These are phyloP conservation scores for Chrysopa pallens DNA, from an alignment of 1,140 invertebrate genomes.

Conservation along the genomic window DNA sequence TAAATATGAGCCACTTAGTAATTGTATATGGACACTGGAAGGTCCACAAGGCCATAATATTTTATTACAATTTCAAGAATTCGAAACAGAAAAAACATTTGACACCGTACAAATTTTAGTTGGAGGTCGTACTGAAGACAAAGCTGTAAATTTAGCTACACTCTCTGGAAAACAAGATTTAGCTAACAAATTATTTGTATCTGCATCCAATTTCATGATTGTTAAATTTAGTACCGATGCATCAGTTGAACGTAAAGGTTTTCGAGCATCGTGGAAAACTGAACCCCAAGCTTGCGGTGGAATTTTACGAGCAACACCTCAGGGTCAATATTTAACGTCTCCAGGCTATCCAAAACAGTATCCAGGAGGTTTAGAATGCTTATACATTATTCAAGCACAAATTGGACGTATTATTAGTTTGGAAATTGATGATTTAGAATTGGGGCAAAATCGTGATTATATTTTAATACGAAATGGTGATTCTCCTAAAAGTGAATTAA, in stretches of 20 bases:
- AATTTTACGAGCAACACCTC: constrained; percentile 58
- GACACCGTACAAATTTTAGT: constrained; percentile 91
- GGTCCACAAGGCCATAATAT: constrained; percentile 90
- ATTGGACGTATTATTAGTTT: constrained; percentile 72
- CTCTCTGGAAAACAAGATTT: constrained; percentile 77
- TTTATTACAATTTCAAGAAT: constrained; percentile 82
- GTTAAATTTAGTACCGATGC: constrained; percentile 90
- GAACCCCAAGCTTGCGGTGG: constrained; percentile 82
- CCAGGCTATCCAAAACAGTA: constrained; percentile 84
- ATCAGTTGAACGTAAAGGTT: constrained; percentile 85
- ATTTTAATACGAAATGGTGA: constrained; percentile 79
- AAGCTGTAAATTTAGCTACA: constrained; percentile 77
- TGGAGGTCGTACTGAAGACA: constrained; percentile 86
- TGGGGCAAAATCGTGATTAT: constrained; percentile 71
- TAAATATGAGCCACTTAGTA: constrained; percentile 72
- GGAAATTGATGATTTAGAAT: constrained; percentile 77
- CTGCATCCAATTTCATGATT: constrained; percentile 95
- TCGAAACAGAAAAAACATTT: constrained; percentile 91
- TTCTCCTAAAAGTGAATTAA: constrained; percentile 61
- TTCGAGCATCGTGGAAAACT: constrained; percentile 83
- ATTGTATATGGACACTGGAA: constrained; percentile 95
- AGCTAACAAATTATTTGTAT: constrained; percentile 68
- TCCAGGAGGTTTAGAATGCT: constrained; percentile 84
- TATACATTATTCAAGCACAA: constrained; percentile 81
- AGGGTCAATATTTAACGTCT: constrained; percentile 67